Evolutionary conservation across 92 coral and sea anemone genomes (phyloP), one percentile per base, ranked within the genome.

Genomic region (Diadumene lineata): DNA sequence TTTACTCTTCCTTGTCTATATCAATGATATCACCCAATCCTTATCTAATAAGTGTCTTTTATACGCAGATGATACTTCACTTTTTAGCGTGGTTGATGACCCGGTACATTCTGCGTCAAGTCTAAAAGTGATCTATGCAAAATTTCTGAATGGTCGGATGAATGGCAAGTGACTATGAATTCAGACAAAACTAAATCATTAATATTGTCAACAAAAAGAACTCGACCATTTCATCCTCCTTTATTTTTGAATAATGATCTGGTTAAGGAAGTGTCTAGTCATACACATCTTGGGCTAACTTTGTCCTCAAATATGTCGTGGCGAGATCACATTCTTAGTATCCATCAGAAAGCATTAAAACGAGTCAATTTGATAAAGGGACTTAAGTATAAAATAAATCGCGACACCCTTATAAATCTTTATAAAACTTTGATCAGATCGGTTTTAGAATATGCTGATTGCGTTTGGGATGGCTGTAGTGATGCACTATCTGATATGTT

Each of bases 21-120:
- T 75, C 18, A 81, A 86, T 75, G 86, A 81, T 31, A 63, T 86
- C 55, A 26, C 79, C 32, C 27, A 73, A 7, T 50, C 23, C n/a
- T 60, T 85, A 34, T 23, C 29, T 8, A 22, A 75, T 4, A 48
- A 75, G 29, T 74, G 69, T 22, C 67, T 66, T 25, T 55, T 75
- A 8, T 68, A 55, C 48, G 80, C 84, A 15, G 86, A 74, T 29
- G 76, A 74, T 67, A 66, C 86, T 0, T 75, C 76, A 1, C 55
- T 82, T 31, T 63, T 64, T 19, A 64, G 67, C 27, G 66, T 74
- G 30, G 86, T 82, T 38, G 76, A 57, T 1, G 32, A 43, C n/a
- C 81, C 86, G n/a, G 25, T 10, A 7, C 24, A 28, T 11, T 33
- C 79, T 21, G 55, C 73, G 1, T 61, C 69, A 2, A 43, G 44